Conservation (phyloP, 2,888 invertebrate genomes). For the Epistrophe eligans region DNA sequence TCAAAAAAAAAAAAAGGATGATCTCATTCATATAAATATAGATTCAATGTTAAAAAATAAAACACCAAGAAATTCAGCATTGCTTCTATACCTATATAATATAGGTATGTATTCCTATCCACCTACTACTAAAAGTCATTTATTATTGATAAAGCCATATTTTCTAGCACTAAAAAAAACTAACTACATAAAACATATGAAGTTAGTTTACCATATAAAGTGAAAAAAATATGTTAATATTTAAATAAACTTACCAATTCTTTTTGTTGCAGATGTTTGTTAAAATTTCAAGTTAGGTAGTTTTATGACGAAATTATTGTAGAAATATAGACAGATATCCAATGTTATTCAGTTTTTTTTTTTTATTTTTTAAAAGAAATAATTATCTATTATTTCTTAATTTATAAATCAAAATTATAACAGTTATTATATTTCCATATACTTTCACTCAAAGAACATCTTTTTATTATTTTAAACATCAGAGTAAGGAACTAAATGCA, state of each 20-base stretch:
- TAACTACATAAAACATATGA: not conserved
- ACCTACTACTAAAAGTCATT: not conserved
- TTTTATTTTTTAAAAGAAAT: constrained; percentile 14
- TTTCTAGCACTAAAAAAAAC: constrained; percentile 11
- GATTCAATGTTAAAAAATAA: constrained; percentile 11
- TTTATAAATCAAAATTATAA: not conserved
- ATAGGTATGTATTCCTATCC: not conserved
- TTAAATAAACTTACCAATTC: constrained; percentile 26
- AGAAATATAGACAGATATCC: constrained; percentile 52
- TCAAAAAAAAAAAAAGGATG: constrained; percentile 8
- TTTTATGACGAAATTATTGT: constrained; percentile 10
- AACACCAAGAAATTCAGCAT: not conserved
- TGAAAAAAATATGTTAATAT: constrained; percentile 4
- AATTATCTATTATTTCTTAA: not conserved
- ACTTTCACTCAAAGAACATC: constrained; percentile 44
- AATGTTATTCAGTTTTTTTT: constrained; percentile 48
- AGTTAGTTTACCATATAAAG: not conserved
- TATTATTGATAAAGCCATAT: constrained; percentile 14
- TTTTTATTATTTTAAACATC: constrained; percentile 60
- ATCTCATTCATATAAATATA: constrained; percentile 24
- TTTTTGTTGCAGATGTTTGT: constrained; percentile 5
- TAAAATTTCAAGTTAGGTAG: not conserved
- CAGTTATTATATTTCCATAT: constrained; percentile 44
- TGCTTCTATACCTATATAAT: not conserved
- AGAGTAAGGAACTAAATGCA: constrained; percentile 65